phyloP scores from a whole-genome alignment of 2,888 invertebrate genomes.

The Drosophila borealis region DNA sequence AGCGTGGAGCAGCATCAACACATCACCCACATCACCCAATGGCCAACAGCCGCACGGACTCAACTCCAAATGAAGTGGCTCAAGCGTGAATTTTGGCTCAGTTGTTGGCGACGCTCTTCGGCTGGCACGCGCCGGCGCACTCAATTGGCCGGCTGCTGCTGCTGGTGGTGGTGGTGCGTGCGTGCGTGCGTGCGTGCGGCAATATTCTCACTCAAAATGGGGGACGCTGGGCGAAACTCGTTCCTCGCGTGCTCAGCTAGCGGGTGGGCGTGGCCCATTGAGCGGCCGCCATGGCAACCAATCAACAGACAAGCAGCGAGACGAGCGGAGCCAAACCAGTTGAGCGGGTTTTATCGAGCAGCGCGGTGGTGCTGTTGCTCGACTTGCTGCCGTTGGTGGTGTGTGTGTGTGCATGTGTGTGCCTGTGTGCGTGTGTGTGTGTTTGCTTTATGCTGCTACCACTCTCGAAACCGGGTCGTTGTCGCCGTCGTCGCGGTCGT shows the following conservation, averaged over 20 bases:
- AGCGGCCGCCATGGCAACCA: conserved; percentile 73
- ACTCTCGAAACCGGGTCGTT: conserved; percentile 64
- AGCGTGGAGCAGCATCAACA: conserved; percentile 41
- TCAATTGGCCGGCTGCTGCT: conserved; percentile 59
- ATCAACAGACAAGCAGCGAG: conserved; percentile 69
- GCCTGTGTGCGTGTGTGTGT: conserved; percentile 31
- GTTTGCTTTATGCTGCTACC: conserved; percentile 57
- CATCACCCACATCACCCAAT: conserved; percentile 45
- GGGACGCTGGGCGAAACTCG: conserved; percentile 71
- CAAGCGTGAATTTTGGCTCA: conserved; percentile 19
- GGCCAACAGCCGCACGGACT: conserved; percentile 39
- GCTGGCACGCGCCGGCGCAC: conserved; percentile 80
- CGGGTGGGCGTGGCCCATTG: conserved; percentile 62
- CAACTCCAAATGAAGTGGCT: conserved; percentile 9
- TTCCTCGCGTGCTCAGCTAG: conserved; percentile 50
- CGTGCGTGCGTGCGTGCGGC: not conserved
- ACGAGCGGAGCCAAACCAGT: conserved; percentile 61
- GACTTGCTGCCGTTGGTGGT: conserved; percentile 11
- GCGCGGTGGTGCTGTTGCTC: not conserved
- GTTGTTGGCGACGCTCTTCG: conserved; percentile 25
- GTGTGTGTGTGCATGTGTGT: conserved; percentile 19
- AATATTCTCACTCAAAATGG: conserved; percentile 76
- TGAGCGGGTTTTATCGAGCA: conserved; percentile 63
- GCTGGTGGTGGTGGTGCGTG: no score
- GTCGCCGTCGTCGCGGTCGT: conserved; percentile 38